These are phyloP conservation scores for Falco punctatus DNA, from an alignment of 2,113 vertebrate genomes.

Conservation along the genomic window DNA sequence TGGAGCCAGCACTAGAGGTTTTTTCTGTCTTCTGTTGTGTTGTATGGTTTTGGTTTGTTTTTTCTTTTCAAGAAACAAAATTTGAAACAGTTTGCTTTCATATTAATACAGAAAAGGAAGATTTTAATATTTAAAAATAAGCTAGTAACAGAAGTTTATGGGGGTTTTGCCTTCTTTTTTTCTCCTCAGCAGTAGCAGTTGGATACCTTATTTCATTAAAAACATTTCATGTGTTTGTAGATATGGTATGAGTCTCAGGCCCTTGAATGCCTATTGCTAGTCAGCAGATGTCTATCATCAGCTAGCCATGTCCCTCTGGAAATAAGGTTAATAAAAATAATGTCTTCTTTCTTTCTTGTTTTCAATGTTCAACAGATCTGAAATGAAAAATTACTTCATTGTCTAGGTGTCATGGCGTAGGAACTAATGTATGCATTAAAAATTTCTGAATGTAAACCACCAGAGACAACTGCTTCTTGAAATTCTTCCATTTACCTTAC, in stretches of 20 bases:
- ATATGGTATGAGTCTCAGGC: neutral
- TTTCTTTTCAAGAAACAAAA: neutral
- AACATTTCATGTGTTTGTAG: accelerated
- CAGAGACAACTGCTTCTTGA: neutral
- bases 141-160: neutral
- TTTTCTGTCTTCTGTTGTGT: neutral
- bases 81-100: neutral
- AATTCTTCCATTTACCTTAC: neutral
- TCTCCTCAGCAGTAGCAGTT: neutral
- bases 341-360: neutral
- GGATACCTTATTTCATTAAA: neutral
- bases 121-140: neutral
- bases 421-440: neutral
- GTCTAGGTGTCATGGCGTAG: neutral
- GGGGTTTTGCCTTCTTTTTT: neutral
- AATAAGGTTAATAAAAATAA: neutral
- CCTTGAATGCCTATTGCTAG: neutral
- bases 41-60: neutral
- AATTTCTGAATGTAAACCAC: neutral
- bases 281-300: neutral
- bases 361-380: neutral
- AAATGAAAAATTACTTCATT: neutral
- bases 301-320: neutral
- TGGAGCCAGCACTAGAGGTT: neutral
- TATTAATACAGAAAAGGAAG: neutral